Base-by-base conservation (phyloP, 2,797 vertebrate species). In the Chelidonichthys spinosus region DNA sequence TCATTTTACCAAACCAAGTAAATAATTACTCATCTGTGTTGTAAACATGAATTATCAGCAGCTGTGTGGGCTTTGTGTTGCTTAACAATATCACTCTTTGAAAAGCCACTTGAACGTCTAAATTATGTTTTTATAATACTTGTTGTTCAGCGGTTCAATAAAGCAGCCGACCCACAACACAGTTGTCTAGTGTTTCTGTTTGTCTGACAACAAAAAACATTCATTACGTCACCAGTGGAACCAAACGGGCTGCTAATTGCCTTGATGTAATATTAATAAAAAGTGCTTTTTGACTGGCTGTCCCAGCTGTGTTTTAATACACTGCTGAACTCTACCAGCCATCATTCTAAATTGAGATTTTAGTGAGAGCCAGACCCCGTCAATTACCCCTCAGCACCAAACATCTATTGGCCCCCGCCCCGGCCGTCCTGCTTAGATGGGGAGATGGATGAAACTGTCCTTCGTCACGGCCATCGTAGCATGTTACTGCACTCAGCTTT, bases 381-480 rank as follows among this genome's bases (percentile, higher is more conserved):
- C 65, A 65, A 74, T 47, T 14, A 32, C 72, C 66, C 17, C 33
- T 71, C 44, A 50, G 44, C 40, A 39, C 83, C 33, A 36, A 53
- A 68, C 49, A 54, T 80, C 15, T 39, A 63, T 40, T 44, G 25
- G 60, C 65, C 0, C 6, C 46, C 4, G 18, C 7, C 7, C 44
- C 3, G 18, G 36, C 56, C 61, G 56, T 75, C 76, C 70, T 71
- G 33, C 69, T 39, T 9, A 11, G 37, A 66, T 25, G 64, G 69
- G 25, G 64, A 74, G 84, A 76, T 53, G 72, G 69, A 70, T 83
- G 79, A 79, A 65, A 53, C 18, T 3, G 62, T 44, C 61, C 72
- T 68, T 85, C 81, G 92, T 92, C 86, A 89, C 33, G 1, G 75
- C 76, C 66, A 81, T 86, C 78, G 54, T 18, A 47, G 76, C 79